Evolutionary conservation across 2,113 vertebrate genomes (phyloP).

Genomic region (Seriola dumerili): DNA sequence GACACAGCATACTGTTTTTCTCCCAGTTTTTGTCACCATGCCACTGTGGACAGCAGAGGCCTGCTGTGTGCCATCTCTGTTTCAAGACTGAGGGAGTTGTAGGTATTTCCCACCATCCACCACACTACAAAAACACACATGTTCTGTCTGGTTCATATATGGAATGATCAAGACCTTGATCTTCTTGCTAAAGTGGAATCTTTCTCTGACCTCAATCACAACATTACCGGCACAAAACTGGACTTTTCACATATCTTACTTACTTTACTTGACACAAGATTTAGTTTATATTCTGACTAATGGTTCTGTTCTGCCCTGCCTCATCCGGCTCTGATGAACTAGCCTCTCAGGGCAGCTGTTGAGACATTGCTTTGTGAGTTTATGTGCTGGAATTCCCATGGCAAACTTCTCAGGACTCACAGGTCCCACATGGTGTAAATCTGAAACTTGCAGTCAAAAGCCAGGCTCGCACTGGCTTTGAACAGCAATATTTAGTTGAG

Average conservation of each 20-base stretch:
- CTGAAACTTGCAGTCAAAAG: background rate
- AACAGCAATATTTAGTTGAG: constrained; percentile 11
- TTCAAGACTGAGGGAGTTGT: background rate
- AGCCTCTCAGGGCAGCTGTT: constrained; percentile 9
- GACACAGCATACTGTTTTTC: too few species aligned
- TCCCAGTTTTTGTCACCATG: too few species aligned
- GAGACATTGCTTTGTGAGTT: constrained; percentile 9
- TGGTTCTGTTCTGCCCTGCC: background rate
- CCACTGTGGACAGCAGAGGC: too few species aligned
- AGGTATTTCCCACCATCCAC: background rate
- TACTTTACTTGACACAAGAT: background rate
- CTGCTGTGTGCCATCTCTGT: too few species aligned
- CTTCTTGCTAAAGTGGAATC: background rate
- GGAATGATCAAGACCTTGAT: background rate
- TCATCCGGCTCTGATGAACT: background rate
- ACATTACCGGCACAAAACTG: background rate
- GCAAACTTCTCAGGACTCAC: constrained; percentile 18
- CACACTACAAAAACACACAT: background rate
- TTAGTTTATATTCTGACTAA: constrained; percentile 13
- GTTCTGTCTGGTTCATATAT: background rate
- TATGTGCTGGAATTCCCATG: constrained; percentile 22
- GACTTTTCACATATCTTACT: background rate
- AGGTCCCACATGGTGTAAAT: constrained; percentile 36
- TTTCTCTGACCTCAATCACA: background rate
- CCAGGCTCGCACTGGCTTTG: background rate